A percentile compares a stretch with the other conserved stretches of the same genome.
Evolutionary conservation across 2,888 invertebrate species (phyloP).

Genomic region (Tolmerus cingulatus): DNA sequence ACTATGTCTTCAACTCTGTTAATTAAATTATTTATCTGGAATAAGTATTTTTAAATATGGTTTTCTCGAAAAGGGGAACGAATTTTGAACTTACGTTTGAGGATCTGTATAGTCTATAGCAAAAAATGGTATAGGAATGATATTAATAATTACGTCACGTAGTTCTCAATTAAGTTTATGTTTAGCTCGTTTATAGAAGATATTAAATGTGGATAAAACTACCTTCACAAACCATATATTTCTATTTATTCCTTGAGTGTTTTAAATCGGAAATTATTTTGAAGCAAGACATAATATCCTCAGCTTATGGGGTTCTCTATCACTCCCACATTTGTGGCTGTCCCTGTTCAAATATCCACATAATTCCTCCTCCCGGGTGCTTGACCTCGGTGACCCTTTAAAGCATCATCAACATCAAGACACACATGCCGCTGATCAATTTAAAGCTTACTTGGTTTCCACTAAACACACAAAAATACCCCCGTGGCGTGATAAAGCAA

Average conservation of each 20-base stretch:
- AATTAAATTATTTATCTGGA: too few relatives aligned
- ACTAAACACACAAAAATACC: conserved; percentile 5
- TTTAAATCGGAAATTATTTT: background rate
- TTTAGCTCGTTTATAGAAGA: background rate
- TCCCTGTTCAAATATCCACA: background rate
- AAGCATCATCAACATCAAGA: background rate
- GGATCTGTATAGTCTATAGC: too few relatives aligned
- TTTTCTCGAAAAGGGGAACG: too few relatives aligned
- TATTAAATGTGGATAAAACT: background rate
- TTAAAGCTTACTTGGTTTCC: background rate
- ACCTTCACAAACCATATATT: background rate
- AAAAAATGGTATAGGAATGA: too few relatives aligned
- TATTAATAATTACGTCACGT: too few relatives aligned
- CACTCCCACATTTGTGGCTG: background rate
- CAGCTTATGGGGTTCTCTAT: background rate
- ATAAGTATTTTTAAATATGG: too few relatives aligned
- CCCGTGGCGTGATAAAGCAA: background rate
- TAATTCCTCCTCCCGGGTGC: background rate
- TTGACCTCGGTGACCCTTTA: background rate
- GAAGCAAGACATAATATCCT: background rate
- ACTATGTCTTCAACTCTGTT: too few relatives aligned
- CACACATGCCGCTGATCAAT: conserved; percentile 1
- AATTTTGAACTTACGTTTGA: too few relatives aligned
- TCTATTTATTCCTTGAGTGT: background rate
- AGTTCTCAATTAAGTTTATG: too few relatives aligned